Conservation (phyloP, 2,888 invertebrate species). For the Drosophila robusta region DNA sequence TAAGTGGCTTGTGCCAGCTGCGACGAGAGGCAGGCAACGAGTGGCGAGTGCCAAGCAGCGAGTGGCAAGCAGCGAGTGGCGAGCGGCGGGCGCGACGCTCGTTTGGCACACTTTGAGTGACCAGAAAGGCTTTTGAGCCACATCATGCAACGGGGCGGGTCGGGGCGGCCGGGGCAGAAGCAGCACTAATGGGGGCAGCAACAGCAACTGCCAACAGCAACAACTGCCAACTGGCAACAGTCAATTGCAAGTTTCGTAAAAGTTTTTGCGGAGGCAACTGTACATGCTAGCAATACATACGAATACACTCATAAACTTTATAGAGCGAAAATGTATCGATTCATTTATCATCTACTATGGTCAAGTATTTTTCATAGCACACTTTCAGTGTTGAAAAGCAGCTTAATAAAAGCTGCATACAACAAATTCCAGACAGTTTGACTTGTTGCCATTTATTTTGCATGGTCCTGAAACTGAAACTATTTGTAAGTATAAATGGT, state of each 20-base stretch:
- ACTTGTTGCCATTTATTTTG: not conserved
- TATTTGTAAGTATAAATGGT: too few species aligned
- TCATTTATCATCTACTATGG: conserved; percentile 23
- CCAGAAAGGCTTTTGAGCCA: conserved; percentile 42
- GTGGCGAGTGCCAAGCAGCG: not conserved
- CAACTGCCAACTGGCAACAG: conserved; percentile 19
- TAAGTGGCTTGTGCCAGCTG: conserved; percentile 68
- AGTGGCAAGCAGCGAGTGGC: conserved; percentile 15
- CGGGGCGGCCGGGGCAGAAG: not conserved
- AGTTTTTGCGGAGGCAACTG: conserved; percentile 1
- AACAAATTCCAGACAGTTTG: not conserved
- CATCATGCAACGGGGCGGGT: conserved; percentile 26
- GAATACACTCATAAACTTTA: not conserved
- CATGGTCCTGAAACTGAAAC: too few species aligned
- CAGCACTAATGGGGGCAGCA: not conserved
- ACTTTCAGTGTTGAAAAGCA: not conserved
- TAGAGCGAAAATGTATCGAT: conserved; percentile 16
- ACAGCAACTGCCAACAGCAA: conserved; percentile 9
- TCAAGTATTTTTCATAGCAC: not conserved
- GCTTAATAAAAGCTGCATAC: not conserved
- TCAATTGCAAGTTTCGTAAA: conserved; percentile 27
- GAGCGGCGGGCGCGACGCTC: conserved; percentile 11
- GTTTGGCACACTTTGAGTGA: conserved; percentile 42
- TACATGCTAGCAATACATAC: not conserved
- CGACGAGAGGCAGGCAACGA: conserved; percentile 25